phyloP scores from a whole-genome alignment of 92 coral and sea anemone species.

The Porites divaricata region DNA sequence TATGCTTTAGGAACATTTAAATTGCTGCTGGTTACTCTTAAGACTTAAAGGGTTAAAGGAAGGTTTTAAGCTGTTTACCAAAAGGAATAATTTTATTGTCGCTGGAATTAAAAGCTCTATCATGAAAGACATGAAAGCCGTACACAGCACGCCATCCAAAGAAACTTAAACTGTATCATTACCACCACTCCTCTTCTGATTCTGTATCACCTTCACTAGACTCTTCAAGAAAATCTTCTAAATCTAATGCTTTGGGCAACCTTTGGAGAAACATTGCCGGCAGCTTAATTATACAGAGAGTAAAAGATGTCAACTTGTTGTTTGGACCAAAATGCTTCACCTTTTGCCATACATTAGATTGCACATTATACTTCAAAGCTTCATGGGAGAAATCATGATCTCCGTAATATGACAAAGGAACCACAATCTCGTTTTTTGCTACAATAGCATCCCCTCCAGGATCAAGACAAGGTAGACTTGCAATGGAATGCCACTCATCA shows the following conservation, averaged over 20 bases:
- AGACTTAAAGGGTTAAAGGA: no score
- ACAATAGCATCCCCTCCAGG: slow-evolving; percentile 53
- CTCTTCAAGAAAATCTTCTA: neutral
- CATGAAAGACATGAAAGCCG: slow-evolving; percentile 24
- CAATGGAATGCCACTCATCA: slow-evolving; percentile 61
- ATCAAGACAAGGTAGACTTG: slow-evolving; percentile 50
- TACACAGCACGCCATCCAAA: slow-evolving; percentile 32
- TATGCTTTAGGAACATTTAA: no score
- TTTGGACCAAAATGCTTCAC: slow-evolving; percentile 41
- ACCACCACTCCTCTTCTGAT: neutral
- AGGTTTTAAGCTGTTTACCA: no score
- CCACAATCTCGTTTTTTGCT: slow-evolving; percentile 57
- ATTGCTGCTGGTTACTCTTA: no score
- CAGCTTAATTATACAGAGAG: slow-evolving; percentile 57
- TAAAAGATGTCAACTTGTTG: slow-evolving; percentile 49
- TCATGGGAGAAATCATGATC: slow-evolving; percentile 25
- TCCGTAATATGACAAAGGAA: slow-evolving; percentile 34
- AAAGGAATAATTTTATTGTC: neutral
- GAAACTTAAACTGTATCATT: slow-evolving; percentile 15
- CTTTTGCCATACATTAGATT: slow-evolving; percentile 66
- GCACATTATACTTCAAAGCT: slow-evolving; percentile 55
- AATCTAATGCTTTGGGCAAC: slow-evolving; percentile 24
- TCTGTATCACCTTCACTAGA: slow-evolving; percentile 1
- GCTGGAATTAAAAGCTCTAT: neutral
- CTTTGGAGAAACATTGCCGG: slow-evolving; percentile 52